Evolutionary conservation across 2,113 vertebrate species (phyloP).

Genomic region (Toxotes jaculatrix): DNA sequence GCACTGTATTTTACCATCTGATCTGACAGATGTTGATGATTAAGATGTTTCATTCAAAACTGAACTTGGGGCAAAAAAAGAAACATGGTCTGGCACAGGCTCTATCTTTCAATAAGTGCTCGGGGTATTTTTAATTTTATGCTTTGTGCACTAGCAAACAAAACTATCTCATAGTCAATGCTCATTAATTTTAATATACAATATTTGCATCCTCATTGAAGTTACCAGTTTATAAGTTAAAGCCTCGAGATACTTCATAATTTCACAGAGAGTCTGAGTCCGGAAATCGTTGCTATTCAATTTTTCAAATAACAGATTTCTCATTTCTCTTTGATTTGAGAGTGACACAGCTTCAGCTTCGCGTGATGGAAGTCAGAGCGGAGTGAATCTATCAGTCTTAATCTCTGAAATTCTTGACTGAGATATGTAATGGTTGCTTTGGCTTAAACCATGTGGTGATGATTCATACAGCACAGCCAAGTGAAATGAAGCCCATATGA

Average conservation of each 20-base stretch:
- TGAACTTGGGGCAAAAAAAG: constrained; percentile 5
- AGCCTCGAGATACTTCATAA: constrained; percentile 28
- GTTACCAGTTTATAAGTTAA: constrained; percentile 21
- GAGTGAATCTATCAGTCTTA: constrained; percentile 22
- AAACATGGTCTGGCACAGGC: neutral
- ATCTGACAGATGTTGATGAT: constrained; percentile 38
- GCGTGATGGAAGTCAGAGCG: constrained; percentile 8
- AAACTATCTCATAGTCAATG: constrained; percentile 41
- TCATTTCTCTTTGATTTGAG: constrained; percentile 11
- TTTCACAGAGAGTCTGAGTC: constrained; percentile 38
- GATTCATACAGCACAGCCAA: constrained; percentile 9
- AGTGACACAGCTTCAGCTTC: constrained; percentile 22
- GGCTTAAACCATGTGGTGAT: constrained; percentile 24
- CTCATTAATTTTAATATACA: constrained; percentile 60
- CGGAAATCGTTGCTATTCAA: constrained; percentile 8
- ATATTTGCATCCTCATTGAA: constrained; percentile 50
- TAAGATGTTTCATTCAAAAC: constrained; percentile 43
- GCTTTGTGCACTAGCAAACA: constrained; percentile 61
- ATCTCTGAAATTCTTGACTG: constrained; percentile 36
- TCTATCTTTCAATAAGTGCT: constrained; percentile 19
- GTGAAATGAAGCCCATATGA: constrained; percentile 49
- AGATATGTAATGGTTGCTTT: constrained; percentile 41
- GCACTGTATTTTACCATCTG: neutral
- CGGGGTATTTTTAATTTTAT: constrained; percentile 55
- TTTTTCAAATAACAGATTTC: constrained; percentile 7